Evolutionary conservation across 1,140 invertebrate species (phyloP).

Genomic region (Scaptomyza hsui): DNA sequence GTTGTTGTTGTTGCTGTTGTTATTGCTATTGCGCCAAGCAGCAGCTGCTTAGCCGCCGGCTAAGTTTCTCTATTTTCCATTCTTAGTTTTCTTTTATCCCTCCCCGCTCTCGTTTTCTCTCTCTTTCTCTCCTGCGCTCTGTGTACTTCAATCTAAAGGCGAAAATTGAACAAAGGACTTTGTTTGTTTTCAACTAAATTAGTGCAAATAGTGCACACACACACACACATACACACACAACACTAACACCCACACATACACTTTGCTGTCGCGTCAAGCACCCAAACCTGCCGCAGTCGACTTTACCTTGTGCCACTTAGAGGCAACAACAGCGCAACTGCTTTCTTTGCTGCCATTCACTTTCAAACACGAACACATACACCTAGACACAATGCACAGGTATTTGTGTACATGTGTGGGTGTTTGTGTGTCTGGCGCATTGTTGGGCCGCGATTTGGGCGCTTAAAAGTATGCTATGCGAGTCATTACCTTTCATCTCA

Average conservation of each 20-base stretch:
- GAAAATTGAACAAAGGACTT: constrained; percentile 81
- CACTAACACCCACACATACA: constrained; percentile 21
- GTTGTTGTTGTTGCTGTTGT: constrained; percentile 28
- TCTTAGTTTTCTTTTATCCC: constrained; percentile 26
- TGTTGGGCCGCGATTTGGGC: constrained; percentile 74
- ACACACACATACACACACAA: constrained; percentile 25
- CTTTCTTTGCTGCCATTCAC: constrained; percentile 67
- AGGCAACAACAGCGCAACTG: constrained; percentile 45
- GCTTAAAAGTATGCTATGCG: constrained; percentile 72
- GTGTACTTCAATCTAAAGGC: constrained; percentile 67
- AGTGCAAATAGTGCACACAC: constrained; percentile 77
- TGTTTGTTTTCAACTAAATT: constrained; percentile 83
- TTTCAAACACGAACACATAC: constrained; percentile 38
- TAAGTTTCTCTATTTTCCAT: constrained; percentile 34
- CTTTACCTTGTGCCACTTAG: constrained; percentile 80
- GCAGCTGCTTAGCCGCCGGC: constrained; percentile 52
- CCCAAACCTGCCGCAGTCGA: constrained; percentile 45
- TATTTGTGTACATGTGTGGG: constrained; percentile 14
- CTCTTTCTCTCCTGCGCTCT: constrained; percentile 20
- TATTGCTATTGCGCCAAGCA: constrained; percentile 35
- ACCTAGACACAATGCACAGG: constrained; percentile 9
- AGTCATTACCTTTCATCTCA: constrained; percentile 81
- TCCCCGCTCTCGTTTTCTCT: constrained; percentile 16
- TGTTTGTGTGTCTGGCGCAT: constrained; percentile 67
- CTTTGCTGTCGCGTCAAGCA: constrained; percentile 39